Evolutionary conservation across 2,888 invertebrate genomes (phyloP).

Genomic region (Cerceris ruficornis): DNA sequence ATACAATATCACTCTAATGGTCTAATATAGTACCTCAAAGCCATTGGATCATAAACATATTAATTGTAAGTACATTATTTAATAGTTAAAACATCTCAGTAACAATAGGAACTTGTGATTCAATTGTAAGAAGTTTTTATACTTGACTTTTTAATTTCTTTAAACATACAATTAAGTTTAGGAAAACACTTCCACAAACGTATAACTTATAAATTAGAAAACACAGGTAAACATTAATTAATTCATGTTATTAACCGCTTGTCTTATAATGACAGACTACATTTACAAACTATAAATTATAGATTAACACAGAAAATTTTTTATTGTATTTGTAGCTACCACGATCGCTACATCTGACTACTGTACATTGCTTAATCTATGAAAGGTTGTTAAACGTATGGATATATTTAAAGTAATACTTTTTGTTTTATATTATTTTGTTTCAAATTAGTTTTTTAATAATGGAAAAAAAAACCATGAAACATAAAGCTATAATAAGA

Average conservation of each 20-base stretch:
- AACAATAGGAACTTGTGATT: conserved; percentile 40
- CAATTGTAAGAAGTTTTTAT: conserved; percentile 16
- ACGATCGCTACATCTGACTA: no score
- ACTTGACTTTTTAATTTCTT: conserved; percentile 5
- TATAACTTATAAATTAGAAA: neutral
- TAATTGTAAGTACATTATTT: conserved; percentile 20
- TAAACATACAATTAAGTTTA: conserved; percentile 2
- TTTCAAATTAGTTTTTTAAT: no score
- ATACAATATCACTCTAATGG: conserved; percentile 46
- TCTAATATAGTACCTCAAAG: conserved; percentile 49
- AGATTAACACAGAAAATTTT: no score
- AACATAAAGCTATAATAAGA: no score
- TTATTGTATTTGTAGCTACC: no score
- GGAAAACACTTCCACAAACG: no score
- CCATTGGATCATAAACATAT: conserved; percentile 44
- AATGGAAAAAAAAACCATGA: no score
- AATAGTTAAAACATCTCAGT: conserved; percentile 9
- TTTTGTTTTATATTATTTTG: no score
- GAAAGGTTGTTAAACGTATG: no score
- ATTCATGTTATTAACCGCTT: no score
- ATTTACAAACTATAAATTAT: neutral
- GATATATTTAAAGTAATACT: no score
- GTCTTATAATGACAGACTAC: neutral
- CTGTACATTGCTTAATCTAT: no score
- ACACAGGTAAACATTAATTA: neutral